These are phyloP conservation scores for Drosophila insularis DNA, from an alignment of 1,140 invertebrate genomes.

Conservation along the genomic window DNA sequence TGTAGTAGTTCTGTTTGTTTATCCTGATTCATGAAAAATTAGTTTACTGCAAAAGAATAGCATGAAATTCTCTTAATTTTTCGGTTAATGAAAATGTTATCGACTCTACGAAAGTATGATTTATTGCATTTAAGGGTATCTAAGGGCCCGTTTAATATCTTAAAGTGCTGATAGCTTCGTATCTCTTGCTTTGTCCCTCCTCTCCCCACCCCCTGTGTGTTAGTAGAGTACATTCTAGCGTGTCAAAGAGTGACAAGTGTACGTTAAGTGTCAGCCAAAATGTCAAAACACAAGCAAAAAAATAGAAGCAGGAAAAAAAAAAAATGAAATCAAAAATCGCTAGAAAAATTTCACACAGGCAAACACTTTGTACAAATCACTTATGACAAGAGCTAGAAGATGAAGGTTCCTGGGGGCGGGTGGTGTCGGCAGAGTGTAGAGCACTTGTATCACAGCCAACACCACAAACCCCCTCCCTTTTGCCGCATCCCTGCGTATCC, in stretches of 20 bases:
- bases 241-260: slow-evolving; percentile 55
- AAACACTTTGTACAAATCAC: slow-evolving; percentile 74
- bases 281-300: slow-evolving; percentile 34
- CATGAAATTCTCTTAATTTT: no score
- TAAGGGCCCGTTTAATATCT: neutral
- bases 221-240: slow-evolving; percentile 18
- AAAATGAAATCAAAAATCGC: slow-evolving; percentile 1
- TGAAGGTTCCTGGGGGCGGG: neutral
- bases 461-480: neutral
- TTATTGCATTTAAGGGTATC: neutral
- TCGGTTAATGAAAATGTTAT: no score
- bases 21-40: no score
- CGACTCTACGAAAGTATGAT: no score
- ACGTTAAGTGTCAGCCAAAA: slow-evolving; percentile 67
- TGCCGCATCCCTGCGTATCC: neutral
- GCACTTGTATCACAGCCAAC: slow-evolving; percentile 4
- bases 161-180: neutral
- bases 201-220: neutral
- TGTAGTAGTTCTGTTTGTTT: no score
- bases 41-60: no score
- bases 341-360: slow-evolving; percentile 45
- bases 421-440: neutral
- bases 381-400: slow-evolving; percentile 48
- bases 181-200: neutral
- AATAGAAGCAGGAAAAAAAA: neutral